Base-by-base conservation (phyloP, 2,888 invertebrate species). In the Automeris io region DNA sequence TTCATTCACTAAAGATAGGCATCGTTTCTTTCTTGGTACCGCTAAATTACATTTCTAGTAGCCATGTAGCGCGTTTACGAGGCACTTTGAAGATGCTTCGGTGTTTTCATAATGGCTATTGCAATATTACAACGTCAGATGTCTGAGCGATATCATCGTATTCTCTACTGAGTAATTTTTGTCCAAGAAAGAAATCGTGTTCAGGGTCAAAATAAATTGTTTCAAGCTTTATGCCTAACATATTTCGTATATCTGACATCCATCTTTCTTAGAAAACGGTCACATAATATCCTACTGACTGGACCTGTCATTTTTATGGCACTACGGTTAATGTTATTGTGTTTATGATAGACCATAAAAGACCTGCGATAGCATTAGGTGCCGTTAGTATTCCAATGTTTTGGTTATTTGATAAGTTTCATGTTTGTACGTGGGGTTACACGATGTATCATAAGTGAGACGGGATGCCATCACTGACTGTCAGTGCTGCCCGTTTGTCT, bases 21-120 rank as follows among this genome's bases (percentile, higher is more conserved):
- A 81, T 83, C 79, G 63, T 66, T 71, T 76, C 67, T 78, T 81
- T 81, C 81, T 70, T 68, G 62, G 82, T 83, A 80, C 83, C 80
- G 83, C 83, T 82, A 85, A 81, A 83, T 81, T 75, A 77, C 81
- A 72, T 72, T 79, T 81, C 80, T 83, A 85, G 83, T 81, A 81
- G 85, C 81, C 67, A 72, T 71, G 74, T 71, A 74, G 70, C 76
- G 70, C 77, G 74, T 83, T 85, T 85, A 85, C 75, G 82, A 82
- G 76, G 74, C 66, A 77, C 78, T 82, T 82, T 73, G 72, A 75
- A 78, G 82, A 85, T 80, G 79, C 72, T 70, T 72, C 75, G 65
- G 70, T 78, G 72, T 75, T 71, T 70, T 73, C 69, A 71, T 79
- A 81, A 81, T 81, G 80, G 81, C 81, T 76, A 79, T 79, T 74